Evolutionary conservation across 1,140 invertebrate species (phyloP).

Genomic region (Heliconius hermathena): DNA sequence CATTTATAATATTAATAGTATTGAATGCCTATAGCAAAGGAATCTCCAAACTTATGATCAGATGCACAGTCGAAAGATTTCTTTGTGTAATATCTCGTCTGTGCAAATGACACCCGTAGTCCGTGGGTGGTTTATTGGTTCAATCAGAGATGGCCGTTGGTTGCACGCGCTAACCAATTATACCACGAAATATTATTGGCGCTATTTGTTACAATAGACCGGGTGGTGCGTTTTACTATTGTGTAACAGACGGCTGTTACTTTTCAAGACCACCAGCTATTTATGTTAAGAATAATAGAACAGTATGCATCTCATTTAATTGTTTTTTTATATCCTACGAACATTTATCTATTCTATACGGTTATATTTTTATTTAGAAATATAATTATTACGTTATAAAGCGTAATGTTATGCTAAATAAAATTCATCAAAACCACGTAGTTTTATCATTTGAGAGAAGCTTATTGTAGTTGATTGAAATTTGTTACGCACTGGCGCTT

Average conservation of each 20-base stretch:
- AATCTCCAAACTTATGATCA: neutral
- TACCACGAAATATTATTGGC: slow-evolving; percentile 68
- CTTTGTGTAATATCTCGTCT: slow-evolving; percentile 25
- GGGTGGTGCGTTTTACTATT: slow-evolving; percentile 52
- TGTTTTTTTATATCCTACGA: neutral
- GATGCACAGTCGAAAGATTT: slow-evolving; percentile 15
- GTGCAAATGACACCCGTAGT: slow-evolving; percentile 51
- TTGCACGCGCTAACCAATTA: slow-evolving; percentile 68
- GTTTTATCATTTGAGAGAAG: slow-evolving; percentile 22
- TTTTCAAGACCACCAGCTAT: slow-evolving; percentile 53
- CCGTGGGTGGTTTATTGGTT: slow-evolving; percentile 70
- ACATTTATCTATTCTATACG: neutral
- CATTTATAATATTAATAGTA: too few species aligned
- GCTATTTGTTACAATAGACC: slow-evolving; percentile 59
- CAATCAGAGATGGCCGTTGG: slow-evolving; percentile 69
- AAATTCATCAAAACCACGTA: neutral
- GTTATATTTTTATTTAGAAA: neutral
- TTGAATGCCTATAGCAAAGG: neutral
- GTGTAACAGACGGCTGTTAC: slow-evolving; percentile 41
- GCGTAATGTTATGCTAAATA: neutral
- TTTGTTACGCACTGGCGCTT: slow-evolving; percentile 27
- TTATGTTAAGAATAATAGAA: slow-evolving; percentile 28
- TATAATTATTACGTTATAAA: neutral
- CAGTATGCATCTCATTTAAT: slow-evolving; percentile 2
- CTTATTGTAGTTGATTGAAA: slow-evolving; percentile 36